Evolutionary conservation across 2,797 vertebrate genomes (phyloP).

Genomic region (Schizothorax lantsangensis): DNA sequence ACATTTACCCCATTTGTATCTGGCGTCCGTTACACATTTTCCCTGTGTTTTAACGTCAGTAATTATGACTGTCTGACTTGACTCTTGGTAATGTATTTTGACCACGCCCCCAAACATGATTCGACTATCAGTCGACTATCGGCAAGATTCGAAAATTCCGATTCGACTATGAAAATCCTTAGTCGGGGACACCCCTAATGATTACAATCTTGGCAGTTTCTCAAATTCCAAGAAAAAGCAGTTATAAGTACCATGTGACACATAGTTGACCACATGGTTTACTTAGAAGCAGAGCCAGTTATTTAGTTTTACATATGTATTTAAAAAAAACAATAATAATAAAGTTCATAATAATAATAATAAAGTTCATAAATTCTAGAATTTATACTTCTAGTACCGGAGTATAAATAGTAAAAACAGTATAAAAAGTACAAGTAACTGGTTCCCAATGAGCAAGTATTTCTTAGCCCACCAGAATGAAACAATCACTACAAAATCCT

Average conservation of each 20-base stretch:
- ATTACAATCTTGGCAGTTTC: not conserved
- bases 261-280: not conserved
- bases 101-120: no score
- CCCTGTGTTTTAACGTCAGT: no score
- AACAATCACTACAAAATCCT: not conserved
- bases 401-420: not conserved
- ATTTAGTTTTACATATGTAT: not conserved
- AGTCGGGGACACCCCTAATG: no score
- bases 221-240: not conserved
- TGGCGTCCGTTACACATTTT: no score
- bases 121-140: no score
- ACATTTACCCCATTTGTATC: no score
- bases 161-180: no score
- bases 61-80: no score
- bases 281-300: not conserved
- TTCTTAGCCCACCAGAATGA: conserved; percentile 4
- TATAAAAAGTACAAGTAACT: not conserved
- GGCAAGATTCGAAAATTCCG: no score
- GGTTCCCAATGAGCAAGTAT: not conserved
- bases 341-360: not conserved
- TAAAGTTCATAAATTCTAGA: not conserved
- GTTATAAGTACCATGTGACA: not conserved
- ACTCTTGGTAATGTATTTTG: no score
- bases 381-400: not conserved
- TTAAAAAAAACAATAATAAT: not conserved